Percentiles rank a stretch among this genome's conserved stretches.
Conservation (phyloP, 2,888 invertebrate species). For the Cephus pulcher region DNA sequence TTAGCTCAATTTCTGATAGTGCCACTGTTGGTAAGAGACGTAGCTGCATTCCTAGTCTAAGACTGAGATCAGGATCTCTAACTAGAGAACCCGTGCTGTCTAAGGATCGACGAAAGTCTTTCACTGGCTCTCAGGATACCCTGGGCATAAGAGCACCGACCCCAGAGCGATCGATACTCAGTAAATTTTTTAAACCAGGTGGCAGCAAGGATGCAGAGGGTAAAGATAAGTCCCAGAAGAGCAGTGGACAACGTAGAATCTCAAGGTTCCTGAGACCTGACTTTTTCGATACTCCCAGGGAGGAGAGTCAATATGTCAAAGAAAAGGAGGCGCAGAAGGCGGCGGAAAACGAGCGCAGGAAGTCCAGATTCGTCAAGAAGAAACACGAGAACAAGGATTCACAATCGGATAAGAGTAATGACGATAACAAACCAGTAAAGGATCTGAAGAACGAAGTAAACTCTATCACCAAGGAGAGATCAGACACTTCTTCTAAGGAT, state of each 20-base stretch:
- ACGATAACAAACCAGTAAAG: constrained; percentile 50
- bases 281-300: constrained; percentile 78
- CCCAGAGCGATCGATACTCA: constrained; percentile 70
- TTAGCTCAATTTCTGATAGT: constrained; percentile 48
- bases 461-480: constrained; percentile 45
- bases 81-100: constrained; percentile 43
- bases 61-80: constrained; percentile 55
- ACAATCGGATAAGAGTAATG: constrained; percentile 41
- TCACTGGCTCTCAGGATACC: constrained; percentile 40
- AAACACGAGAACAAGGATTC: constrained; percentile 73
- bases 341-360: constrained; percentile 70
- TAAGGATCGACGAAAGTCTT: constrained; percentile 29
- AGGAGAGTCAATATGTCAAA: constrained; percentile 74
- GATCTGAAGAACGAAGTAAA: constrained; percentile 56
- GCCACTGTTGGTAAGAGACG: constrained; percentile 44
- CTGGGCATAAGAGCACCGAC: constrained; percentile 36
- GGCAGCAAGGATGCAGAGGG: constrained; percentile 51
- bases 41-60: constrained; percentile 56
- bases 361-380: constrained; percentile 76
- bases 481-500: constrained; percentile 29
- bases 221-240: constrained; percentile 40
- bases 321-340: constrained; percentile 62
- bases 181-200: constrained; percentile 70
- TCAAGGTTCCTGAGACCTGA: constrained; percentile 83
- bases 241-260: constrained; percentile 72